Conservation (phyloP, 2,888 invertebrate genomes). For the Nomada goodeniana region DNA sequence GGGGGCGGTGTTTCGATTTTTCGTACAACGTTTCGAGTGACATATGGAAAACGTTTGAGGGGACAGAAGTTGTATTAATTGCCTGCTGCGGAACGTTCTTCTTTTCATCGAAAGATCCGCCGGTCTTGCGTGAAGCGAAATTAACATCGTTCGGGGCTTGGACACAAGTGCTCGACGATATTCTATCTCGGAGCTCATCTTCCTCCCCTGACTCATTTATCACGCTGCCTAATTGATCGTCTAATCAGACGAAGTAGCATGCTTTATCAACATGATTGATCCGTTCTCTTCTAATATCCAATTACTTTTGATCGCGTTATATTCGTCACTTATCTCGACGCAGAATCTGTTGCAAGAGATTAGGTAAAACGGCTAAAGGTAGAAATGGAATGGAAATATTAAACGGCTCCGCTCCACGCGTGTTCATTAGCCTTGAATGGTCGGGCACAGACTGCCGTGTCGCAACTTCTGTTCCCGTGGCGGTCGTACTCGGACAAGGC, state of each 20-base stretch:
- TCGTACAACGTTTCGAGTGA: no score
- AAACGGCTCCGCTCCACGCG: no score
- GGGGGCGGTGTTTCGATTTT: not conserved
- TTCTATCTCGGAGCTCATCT: constrained; percentile 13
- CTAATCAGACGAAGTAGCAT: constrained; percentile 13
- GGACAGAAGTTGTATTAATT: not conserved
- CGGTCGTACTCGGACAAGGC: no score
- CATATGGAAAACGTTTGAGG: not conserved
- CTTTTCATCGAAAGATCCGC: not conserved
- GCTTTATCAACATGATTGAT: constrained; percentile 8
- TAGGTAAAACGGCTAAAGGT: not conserved
- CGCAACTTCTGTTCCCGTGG: no score
- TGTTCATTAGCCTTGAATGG: no score
- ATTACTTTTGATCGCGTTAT: no score
- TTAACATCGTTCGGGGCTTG: not conserved
- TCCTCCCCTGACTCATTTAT: constrained; percentile 6
- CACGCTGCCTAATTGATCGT: constrained; percentile 17
- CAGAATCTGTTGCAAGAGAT: no score
- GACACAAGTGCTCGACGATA: not conserved
- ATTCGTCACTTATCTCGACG: no score
- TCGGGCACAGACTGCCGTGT: no score
- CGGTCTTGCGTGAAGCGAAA: not conserved
- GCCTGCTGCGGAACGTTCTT: no score
- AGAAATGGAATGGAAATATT: not conserved
- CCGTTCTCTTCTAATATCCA: no score